These are phyloP conservation scores for Melikaiella ostensackeni DNA, from an alignment of 2,888 invertebrate genomes.

Conservation along the genomic window DNA sequence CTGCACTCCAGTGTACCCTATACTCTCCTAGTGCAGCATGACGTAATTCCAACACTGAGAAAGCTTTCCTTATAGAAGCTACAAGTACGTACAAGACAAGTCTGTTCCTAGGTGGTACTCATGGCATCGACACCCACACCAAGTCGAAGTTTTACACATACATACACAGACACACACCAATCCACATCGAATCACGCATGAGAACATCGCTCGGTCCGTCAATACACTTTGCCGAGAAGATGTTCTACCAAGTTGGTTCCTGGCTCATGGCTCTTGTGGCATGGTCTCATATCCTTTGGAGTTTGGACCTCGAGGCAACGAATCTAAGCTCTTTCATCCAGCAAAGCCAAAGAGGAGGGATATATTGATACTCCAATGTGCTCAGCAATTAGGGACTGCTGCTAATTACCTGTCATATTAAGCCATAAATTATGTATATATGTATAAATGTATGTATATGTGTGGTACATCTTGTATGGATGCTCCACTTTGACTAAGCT, in stretches of 20 bases:
- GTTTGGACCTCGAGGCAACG: conserved; percentile 53
- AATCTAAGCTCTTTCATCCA: conserved; percentile 62
- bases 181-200: conserved; percentile 42
- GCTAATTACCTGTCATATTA: conserved; percentile 20
- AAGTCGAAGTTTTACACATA: background rate
- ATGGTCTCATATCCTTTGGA: conserved; percentile 62
- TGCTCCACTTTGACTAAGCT: no score
- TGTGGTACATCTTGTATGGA: no score
- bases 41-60: conserved; percentile 66
- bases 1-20: conserved; percentile 62
- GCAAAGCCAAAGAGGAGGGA: conserved; percentile 61
- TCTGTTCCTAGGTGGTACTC: conserved; percentile 12
- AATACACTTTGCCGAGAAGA: conserved; percentile 67
- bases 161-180: conserved; percentile 16
- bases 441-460: no score
- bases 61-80: conserved; percentile 57
- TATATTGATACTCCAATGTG: conserved; percentile 42
- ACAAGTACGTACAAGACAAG: background rate
- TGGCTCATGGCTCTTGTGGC: conserved; percentile 49
- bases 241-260: conserved; percentile 54
- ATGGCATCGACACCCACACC: conserved; percentile 39
- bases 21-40: conserved; percentile 61
- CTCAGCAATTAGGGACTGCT: conserved; percentile 18
- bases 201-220: conserved; percentile 61
- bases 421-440: no score